Evolutionary conservation across 1,140 invertebrate genomes (phyloP).

Genomic region (Plodia interpunctella): DNA sequence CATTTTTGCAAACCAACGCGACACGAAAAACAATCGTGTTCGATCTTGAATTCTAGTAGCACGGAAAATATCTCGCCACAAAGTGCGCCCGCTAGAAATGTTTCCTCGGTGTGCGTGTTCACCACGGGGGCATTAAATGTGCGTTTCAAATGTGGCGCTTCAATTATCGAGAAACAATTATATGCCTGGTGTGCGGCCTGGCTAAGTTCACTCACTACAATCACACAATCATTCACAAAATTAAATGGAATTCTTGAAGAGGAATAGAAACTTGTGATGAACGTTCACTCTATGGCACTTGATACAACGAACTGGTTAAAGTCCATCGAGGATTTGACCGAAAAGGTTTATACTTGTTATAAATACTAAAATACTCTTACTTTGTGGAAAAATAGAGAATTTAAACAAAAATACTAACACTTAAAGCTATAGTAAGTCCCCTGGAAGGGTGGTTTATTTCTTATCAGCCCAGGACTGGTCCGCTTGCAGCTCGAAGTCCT

Average conservation of each 20-base stretch:
- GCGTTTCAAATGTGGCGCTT: no score
- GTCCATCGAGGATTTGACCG: slow-evolving; percentile 5
- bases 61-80: no score
- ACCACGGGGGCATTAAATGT: no score
- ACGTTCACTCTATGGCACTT: slow-evolving; percentile 28
- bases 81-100: no score
- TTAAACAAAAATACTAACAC: slow-evolving; percentile 4
- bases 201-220: slow-evolving; percentile 5
- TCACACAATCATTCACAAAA: neutral
- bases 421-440: neutral
- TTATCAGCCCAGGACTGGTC: slow-evolving; percentile 37
- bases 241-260: slow-evolving; percentile 6
- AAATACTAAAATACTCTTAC: slow-evolving; percentile 5
- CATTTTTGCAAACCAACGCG: no score
- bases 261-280: slow-evolving; percentile 1
- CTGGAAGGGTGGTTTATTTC: slow-evolving; percentile 26
- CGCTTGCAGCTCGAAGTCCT: slow-evolving; percentile 36
- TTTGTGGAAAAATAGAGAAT: slow-evolving; percentile 3
- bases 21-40: no score
- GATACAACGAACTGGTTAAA: slow-evolving; percentile 3
- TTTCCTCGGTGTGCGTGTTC: no score
- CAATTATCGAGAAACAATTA: no score
- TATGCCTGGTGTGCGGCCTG: no score
- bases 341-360: neutral
- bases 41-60: no score